Evolutionary conservation across 1,140 invertebrate genomes (phyloP).

Genomic region (Odontomachus brunneus): DNA sequence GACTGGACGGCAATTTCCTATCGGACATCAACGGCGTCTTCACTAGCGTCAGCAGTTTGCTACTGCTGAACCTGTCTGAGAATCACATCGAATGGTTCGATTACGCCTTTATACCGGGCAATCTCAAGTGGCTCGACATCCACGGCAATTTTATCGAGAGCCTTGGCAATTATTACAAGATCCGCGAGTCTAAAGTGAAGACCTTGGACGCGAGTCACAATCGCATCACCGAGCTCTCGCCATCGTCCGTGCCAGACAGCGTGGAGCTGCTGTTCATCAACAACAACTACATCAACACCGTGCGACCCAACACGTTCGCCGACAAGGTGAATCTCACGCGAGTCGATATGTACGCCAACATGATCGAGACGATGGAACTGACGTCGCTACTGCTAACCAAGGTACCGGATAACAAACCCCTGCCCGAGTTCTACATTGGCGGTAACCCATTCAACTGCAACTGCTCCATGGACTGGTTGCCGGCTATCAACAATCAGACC

Average conservation of each 20-base stretch:
- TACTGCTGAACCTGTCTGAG: slow-evolving; percentile 95
- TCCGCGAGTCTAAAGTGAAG: slow-evolving; percentile 88
- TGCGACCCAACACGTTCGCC: slow-evolving; percentile 93
- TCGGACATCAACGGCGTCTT: slow-evolving; percentile 95
- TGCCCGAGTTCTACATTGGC: slow-evolving; percentile 95
- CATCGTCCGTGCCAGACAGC: slow-evolving; percentile 94
- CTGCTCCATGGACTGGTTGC: slow-evolving; percentile 96
- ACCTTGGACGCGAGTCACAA: slow-evolving; percentile 95
- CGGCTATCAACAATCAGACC: slow-evolving; percentile 93
- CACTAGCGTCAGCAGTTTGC: slow-evolving; percentile 90
- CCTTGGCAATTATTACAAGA: slow-evolving; percentile 94
- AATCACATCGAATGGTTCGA: slow-evolving; percentile 97
- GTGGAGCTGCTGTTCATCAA: slow-evolving; percentile 95
- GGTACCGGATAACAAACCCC: slow-evolving; percentile 88
- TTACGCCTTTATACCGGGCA: slow-evolving; percentile 94
- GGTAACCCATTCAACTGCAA: slow-evolving; percentile 96
- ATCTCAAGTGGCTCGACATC: slow-evolving; percentile 95
- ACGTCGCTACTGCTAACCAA: slow-evolving; percentile 91
- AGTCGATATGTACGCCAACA: slow-evolving; percentile 95
- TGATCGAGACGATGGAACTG: slow-evolving; percentile 92
- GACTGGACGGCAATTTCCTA: slow-evolving; percentile 94
- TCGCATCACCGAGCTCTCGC: slow-evolving; percentile 91
- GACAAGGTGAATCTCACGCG: slow-evolving; percentile 93
- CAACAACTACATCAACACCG: slow-evolving; percentile 93
- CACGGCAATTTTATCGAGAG: slow-evolving; percentile 95